Conservation (phyloP, 2,797 vertebrate species). For the Phoebastria nigripes region DNA sequence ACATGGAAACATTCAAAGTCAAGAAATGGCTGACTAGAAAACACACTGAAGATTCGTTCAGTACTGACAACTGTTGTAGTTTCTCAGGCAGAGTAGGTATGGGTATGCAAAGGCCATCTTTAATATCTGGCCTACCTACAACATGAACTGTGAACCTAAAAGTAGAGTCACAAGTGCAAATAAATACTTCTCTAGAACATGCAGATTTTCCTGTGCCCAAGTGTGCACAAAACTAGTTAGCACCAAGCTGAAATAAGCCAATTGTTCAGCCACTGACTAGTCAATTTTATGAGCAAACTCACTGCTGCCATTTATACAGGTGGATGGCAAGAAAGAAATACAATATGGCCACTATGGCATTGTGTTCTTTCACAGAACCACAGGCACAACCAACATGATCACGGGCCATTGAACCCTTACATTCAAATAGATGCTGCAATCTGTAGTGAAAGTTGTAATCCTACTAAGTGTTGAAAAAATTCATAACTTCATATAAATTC, state of each 20-base stretch:
- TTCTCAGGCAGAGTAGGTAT: neutral
- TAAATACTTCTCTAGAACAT: neutral
- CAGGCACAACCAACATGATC: neutral
- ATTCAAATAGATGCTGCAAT: neutral
- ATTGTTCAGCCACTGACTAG: neutral
- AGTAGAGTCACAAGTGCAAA: neutral
- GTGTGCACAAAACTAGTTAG: neutral
- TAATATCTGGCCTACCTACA: neutral
- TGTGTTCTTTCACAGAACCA: neutral
- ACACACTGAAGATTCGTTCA: neutral
- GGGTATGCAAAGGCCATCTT: neutral
- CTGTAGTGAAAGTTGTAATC: neutral
- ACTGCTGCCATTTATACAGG: neutral
- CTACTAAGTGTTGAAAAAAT: neutral
- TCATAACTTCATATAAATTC: neutral
- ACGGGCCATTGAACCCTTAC: neutral
- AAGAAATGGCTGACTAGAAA: neutral
- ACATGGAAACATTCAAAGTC: neutral
- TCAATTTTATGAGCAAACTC: neutral
- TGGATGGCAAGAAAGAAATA: neutral
- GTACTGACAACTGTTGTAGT: neutral
- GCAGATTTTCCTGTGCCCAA: neutral
- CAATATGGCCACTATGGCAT: neutral
- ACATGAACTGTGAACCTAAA: neutral
- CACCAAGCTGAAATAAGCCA: neutral